Percentiles rank a stretch among this genome's conserved stretches.
phyloP scores from a whole-genome alignment of 1,140 invertebrate species.

The Chrysoperla carnea region DNA sequence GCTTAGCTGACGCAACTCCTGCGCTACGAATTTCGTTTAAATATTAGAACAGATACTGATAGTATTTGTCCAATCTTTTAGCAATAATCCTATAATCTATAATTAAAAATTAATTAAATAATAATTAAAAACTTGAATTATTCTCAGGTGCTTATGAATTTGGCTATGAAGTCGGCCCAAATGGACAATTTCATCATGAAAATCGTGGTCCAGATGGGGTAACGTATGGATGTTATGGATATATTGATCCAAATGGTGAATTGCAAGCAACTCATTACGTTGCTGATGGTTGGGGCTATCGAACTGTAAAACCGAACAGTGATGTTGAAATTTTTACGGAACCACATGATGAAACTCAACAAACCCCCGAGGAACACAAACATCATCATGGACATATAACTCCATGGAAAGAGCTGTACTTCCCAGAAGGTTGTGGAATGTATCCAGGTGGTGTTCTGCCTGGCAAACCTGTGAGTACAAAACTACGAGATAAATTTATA shows the following conservation, averaged over 20 bases:
- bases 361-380: constrained; percentile 17
- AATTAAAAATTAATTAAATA: too few relatives aligned
- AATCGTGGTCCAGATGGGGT: constrained; percentile 49
- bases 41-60: too few relatives aligned
- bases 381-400: constrained; percentile 32
- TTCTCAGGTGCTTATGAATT: constrained; percentile 45
- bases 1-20: too few relatives aligned
- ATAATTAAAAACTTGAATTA: neutral
- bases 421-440: constrained; percentile 37
- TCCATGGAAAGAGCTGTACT: constrained; percentile 37
- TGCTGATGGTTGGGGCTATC: constrained; percentile 57
- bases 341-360: neutral
- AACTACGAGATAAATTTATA: constrained; percentile 1
- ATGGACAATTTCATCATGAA: constrained; percentile 64
- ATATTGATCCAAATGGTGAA: constrained; percentile 45
- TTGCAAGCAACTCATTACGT: constrained; percentile 53
- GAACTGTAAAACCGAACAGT: constrained; percentile 45
- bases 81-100: too few relatives aligned
- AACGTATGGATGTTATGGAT: constrained; percentile 63
- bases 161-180: constrained; percentile 50
- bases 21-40: too few relatives aligned
- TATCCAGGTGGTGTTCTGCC: constrained; percentile 18
- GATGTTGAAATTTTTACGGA: constrained; percentile 47
- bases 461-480: neutral
- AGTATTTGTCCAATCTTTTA: too few relatives aligned